Conservation (phyloP, 2,113 vertebrate species). For the Steatornis caripensis region DNA sequence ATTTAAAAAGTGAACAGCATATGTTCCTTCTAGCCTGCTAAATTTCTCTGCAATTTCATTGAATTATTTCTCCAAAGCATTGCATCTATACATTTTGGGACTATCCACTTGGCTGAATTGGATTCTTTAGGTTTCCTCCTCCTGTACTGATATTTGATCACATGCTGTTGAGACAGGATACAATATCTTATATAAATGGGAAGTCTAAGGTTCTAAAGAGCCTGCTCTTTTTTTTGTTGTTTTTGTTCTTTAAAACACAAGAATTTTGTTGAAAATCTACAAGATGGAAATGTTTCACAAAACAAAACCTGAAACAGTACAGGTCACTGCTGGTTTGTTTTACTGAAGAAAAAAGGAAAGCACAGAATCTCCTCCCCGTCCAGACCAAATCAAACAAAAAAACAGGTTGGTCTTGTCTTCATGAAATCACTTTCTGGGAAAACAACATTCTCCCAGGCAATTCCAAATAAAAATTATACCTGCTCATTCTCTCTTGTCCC, state of each 20-base stretch:
- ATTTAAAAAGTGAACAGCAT: not conserved
- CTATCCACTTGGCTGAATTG: not conserved
- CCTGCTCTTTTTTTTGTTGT: rapidly evolving
- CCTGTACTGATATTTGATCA: not conserved
- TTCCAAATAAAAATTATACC: not conserved
- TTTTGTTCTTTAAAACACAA: not conserved
- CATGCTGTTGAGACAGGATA: not conserved
- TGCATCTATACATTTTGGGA: not conserved
- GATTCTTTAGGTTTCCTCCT: not conserved
- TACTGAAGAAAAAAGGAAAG: not conserved
- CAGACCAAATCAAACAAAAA: not conserved
- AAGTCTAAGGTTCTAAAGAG: not conserved
- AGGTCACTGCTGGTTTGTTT: not conserved
- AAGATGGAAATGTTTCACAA: not conserved
- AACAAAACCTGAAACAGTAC: not conserved
- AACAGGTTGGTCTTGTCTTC: not conserved
- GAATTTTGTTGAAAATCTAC: not conserved
- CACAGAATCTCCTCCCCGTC: rapidly evolving
- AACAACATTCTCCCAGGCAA: not conserved
- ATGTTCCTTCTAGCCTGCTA: not conserved
- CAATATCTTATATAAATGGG: not conserved
- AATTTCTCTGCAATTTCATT: not conserved
- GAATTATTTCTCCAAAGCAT: not conserved
- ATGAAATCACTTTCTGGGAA: not conserved
- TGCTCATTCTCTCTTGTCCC: not conserved